phyloP scores from a whole-genome alignment of 2,888 invertebrate genomes.

The Morpho helenor region DNA sequence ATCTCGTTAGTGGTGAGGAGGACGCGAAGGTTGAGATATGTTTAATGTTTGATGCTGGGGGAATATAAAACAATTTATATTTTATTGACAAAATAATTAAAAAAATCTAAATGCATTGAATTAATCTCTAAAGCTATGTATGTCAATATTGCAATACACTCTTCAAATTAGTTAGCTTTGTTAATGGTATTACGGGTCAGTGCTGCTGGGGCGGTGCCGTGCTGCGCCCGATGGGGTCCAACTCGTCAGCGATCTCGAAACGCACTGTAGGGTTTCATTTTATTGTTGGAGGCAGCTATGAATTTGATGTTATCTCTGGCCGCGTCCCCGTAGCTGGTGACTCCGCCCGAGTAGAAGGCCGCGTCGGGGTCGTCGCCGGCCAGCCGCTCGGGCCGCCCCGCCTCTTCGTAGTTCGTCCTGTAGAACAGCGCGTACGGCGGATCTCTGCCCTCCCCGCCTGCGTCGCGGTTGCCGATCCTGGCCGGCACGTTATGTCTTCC shows the following conservation, averaged over 20 bases:
- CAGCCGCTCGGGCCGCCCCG: conserved; percentile 25
- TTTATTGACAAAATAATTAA: no score
- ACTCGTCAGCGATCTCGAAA: conserved; percentile 12
- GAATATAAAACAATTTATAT: no score
- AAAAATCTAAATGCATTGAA: no score
- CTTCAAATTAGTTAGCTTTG: no score
- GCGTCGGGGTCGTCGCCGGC: conserved; percentile 9
- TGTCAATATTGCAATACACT: no score
- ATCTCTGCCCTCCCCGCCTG: conserved; percentile 33
- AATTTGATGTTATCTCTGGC: neutral
- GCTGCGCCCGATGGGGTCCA: no score
- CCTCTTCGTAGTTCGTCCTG: conserved; percentile 42
- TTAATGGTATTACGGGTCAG: no score
- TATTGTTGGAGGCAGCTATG: neutral
- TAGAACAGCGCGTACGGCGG: conserved; percentile 55
- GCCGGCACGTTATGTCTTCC: conserved; percentile 22
- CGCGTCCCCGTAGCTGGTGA: neutral
- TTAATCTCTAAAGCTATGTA: no score
- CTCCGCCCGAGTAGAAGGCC: neutral
- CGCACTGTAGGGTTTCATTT: conserved; percentile 1
- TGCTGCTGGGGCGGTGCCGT: no score
- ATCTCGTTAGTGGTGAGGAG: no score
- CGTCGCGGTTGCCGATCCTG: conserved; percentile 37
- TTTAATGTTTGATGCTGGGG: no score
- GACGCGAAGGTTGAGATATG: no score